Evolutionary conservation across 1,140 invertebrate species (phyloP), one percentile per base, ranked within the genome.

Genomic region (Gerris buenoi): DNA sequence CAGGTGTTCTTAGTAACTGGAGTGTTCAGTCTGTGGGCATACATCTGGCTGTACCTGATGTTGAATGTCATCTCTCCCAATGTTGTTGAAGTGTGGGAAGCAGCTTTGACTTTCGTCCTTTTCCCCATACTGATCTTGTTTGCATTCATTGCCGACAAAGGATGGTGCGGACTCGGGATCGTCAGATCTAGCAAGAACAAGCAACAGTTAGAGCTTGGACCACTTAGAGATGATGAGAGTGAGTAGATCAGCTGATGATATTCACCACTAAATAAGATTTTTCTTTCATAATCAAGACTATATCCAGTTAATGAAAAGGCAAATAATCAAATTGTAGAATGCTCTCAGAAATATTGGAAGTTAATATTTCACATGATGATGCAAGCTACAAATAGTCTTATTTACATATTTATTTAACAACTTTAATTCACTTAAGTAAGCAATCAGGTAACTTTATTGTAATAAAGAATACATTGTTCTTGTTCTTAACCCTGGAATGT

Each of bases 11-110:
- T 76, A 2, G 77, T 85, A 2, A 85, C 84, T 0, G 75, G 78
- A 1, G 72, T 81, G 57, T 86, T 83, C 74, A 80, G 79, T 62
- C 70, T 85, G 2, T 81, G 85, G 68, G 84, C 85, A 0, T 87
- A 86, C 75, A 72, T 86, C n/a, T 87, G 85, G 85, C 76, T 87
- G 10, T 75, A 84, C 27, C 70, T 86, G 13, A 80, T 86, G 57
- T 74, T 86, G 22, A 70, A 82, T 18, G 76, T 73, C 5, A 69
- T 74, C 18, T 76, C 80, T 0, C 80, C 80, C 0, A 73, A 83
- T 63, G 72, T 73, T 25, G 79, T 87, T 5, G 83, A 85, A 29
- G 66, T 85, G 0, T 86, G 85, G 85, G 85, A 87, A 72, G 83
- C 83, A 0, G 73, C 81, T 13, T 67, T 86, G 10, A 87, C 85